phyloP scores from a whole-genome alignment of 2,797 vertebrate species.

The Sternarchorhynchus goeldii region DNA sequence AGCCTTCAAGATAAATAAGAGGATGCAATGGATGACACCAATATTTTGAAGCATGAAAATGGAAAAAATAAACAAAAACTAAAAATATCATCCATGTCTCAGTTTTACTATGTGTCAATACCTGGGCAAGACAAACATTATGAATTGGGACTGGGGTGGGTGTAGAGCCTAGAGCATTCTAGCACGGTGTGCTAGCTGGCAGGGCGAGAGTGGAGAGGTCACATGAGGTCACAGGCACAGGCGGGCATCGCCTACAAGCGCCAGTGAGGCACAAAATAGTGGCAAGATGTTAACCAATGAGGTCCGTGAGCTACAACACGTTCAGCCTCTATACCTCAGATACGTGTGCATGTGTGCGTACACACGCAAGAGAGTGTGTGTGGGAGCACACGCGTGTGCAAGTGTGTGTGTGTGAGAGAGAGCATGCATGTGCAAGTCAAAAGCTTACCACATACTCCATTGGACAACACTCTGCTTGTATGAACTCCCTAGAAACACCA shows the following conservation, averaged over 20 bases:
- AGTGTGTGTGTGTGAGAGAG: not conserved
- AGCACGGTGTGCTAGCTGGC: not conserved
- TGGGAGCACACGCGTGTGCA: slow-evolving; percentile 1
- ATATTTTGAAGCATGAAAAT: too few relatives aligned
- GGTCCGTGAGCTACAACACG: slow-evolving; percentile 18
- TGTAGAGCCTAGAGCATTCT: not conserved
- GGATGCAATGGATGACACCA: too few relatives aligned
- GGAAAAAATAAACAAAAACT: too few relatives aligned
- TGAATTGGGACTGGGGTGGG: not conserved
- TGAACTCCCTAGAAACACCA: slow-evolving; percentile 74
- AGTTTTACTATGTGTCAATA: too few relatives aligned
- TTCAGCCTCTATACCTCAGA: slow-evolving; percentile 60
- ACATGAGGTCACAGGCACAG: not conserved
- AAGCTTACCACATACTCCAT: slow-evolving; percentile 81
- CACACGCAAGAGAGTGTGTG: slow-evolving; percentile 2
- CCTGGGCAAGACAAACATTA: too few relatives aligned
- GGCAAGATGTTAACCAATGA: slow-evolving; percentile 18
- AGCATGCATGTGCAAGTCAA: slow-evolving; percentile 22
- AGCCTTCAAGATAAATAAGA: too few relatives aligned
- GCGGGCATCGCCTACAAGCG: not conserved
- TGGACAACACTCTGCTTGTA: slow-evolving; percentile 68
- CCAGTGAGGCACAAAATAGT: not conserved
- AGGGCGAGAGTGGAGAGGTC: not conserved
- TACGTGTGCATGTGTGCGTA: slow-evolving; percentile 21
- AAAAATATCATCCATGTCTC: too few relatives aligned